These are phyloP conservation scores for Bradypodion ventrale DNA, from an alignment of 2,797 vertebrate species.

Conservation along the genomic window DNA sequence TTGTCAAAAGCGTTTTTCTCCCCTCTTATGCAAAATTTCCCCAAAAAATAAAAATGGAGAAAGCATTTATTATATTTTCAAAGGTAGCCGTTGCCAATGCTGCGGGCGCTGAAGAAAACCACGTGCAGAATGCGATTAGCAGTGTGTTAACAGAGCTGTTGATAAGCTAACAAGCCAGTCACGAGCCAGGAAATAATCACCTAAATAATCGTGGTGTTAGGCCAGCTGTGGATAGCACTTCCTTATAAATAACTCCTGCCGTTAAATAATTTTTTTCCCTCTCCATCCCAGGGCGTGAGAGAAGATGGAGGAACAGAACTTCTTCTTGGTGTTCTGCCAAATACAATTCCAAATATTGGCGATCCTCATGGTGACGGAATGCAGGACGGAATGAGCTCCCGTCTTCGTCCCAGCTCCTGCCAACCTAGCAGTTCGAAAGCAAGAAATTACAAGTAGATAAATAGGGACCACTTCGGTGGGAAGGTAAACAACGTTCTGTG, in stretches of 20 bases:
- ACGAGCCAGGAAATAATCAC: background rate
- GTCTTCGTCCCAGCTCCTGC: no score
- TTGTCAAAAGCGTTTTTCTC: background rate
- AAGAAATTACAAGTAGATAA: no score
- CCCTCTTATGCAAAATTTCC: background rate
- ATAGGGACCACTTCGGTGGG: no score
- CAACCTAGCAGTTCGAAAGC: no score
- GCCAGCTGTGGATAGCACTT: background rate
- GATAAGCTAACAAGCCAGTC: conserved; percentile 61
- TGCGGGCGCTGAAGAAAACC: conserved; percentile 43
- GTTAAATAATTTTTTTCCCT: background rate
- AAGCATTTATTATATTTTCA: no score
- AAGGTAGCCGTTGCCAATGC: conserved; percentile 44
- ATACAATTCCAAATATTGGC: no score
- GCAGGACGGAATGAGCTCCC: no score
- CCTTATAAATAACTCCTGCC: conserved; percentile 31
- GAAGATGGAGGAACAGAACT: background rate
- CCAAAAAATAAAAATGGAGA: background rate
- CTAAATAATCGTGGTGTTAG: conserved; percentile 48
- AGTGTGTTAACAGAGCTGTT: conserved; percentile 63
- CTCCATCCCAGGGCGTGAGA: accelerated
- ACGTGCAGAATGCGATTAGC: conserved; percentile 56
- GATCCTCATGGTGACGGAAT: no score
- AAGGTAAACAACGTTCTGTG: no score
- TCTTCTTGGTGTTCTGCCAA: no score